Conservation (phyloP, 2,113 vertebrate genomes). For the Gasterosteus nipponicus region DNA sequence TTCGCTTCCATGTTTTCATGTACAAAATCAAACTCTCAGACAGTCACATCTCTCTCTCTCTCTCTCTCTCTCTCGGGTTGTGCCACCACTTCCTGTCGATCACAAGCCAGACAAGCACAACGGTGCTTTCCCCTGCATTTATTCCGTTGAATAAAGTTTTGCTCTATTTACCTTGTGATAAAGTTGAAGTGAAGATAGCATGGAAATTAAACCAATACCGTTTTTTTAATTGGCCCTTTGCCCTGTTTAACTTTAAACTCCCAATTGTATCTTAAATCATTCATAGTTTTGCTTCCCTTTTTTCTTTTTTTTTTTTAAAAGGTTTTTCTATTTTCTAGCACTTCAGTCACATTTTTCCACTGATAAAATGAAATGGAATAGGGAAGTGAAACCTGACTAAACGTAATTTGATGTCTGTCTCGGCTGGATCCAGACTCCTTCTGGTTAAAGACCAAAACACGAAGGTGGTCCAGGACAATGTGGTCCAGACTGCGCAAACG, state of each 20-base stretch:
- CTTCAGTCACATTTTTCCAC: background rate
- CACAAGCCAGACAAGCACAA: background rate
- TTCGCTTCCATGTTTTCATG: background rate
- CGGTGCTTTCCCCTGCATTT: background rate
- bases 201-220: background rate
- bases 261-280: background rate
- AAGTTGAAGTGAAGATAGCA: background rate
- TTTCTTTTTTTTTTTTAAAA: background rate
- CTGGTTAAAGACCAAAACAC: background rate
- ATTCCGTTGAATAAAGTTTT: background rate
- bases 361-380: constrained; percentile 26
- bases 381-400: constrained; percentile 17
- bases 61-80: background rate
- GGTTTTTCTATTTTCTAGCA: background rate
- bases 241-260: background rate
- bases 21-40: constrained; percentile 8
- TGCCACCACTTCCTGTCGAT: constrained; percentile 5
- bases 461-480: background rate
- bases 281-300: background rate
- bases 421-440: background rate
- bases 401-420: background rate
- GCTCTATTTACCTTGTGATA: background rate
- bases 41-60: background rate
- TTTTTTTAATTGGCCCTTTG: background rate
- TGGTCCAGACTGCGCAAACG: background rate